A percentile compares a stretch with the other conserved stretches of the same genome.
Evolutionary conservation across 2,888 invertebrate species (phyloP).

Genomic region (Dicyrtoma fusca): DNA sequence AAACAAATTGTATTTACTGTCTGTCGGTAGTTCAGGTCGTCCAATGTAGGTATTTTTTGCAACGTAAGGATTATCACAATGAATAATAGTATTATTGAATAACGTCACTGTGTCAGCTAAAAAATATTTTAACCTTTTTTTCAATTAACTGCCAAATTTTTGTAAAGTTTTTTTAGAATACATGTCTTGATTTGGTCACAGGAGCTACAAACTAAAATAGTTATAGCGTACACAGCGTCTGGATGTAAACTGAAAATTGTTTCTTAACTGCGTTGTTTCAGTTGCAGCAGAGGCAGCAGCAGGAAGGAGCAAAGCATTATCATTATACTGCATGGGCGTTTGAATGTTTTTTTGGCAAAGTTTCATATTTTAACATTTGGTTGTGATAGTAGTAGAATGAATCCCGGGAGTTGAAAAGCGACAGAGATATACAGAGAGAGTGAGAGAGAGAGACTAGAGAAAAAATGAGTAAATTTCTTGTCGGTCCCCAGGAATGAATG

Average conservation of each 20-base stretch:
- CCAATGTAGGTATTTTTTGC: too few relatives aligned
- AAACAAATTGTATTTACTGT: too few relatives aligned
- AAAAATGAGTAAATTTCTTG: constrained; percentile 15
- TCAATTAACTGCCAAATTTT: not conserved
- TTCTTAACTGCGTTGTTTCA: constrained; percentile 13
- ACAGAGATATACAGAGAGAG: constrained; percentile 2
- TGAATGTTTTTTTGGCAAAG: constrained; percentile 30
- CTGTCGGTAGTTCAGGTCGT: too few relatives aligned
- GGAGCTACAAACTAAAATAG: constrained; percentile 21
- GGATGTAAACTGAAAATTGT: constrained; percentile 13
- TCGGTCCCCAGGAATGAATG: constrained; percentile 34
- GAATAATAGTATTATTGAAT: not conserved
- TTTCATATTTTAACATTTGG: constrained; percentile 32
- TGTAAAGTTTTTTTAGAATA: not conserved
- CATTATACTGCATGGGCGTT: constrained; percentile 27
- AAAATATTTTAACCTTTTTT: not conserved
- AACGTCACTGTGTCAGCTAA: constrained; percentile 16
- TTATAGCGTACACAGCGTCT: constrained; percentile 18
- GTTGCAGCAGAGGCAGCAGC: not conserved
- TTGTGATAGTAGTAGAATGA: not conserved
- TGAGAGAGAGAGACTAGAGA: constrained; percentile 18
- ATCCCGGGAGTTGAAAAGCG: constrained; percentile 21
- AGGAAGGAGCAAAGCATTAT: not conserved
- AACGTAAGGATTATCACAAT: too few relatives aligned
- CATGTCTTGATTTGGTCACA: constrained; percentile 8